phyloP scores from a whole-genome alignment of 92 coral and sea anemone species.

The Zoanthus sansibaricus region DNA sequence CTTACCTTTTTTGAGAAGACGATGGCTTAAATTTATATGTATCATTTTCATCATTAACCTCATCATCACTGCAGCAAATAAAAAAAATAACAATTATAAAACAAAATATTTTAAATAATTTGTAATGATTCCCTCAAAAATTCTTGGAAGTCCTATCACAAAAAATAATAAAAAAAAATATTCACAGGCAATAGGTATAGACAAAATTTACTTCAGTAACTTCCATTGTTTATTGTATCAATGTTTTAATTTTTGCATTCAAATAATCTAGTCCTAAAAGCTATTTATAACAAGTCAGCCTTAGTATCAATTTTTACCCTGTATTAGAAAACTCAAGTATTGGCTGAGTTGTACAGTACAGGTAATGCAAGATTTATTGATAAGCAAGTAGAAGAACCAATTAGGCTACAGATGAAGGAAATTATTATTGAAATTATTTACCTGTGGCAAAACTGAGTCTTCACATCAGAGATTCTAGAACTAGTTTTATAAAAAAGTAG shows the following conservation, averaged over 20 bases:
- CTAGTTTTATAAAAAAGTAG: constrained; percentile 19
- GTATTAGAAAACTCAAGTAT: background rate
- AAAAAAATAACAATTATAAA: background rate
- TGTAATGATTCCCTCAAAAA: constrained; percentile 3
- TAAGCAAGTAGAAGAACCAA: constrained; percentile 4
- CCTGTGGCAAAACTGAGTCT: constrained; percentile 22
- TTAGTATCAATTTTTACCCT: background rate
- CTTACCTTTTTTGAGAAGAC: constrained; percentile 11
- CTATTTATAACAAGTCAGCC: constrained; percentile 4
- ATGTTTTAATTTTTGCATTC: background rate
- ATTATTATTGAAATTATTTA: constrained; percentile 17
- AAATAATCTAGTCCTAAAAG: background rate
- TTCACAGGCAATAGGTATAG: constrained; percentile 1
- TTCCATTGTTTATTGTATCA: constrained; percentile 2
- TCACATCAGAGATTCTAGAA: constrained; percentile 7
- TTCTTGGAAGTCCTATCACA: background rate
- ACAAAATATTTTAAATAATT: background rate
- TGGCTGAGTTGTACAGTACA: constrained; percentile 2
- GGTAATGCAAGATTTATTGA: background rate
- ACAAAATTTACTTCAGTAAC: constrained; percentile 2
- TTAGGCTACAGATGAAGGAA: constrained; percentile 1
- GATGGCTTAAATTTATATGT: background rate
- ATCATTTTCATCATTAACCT: constrained; percentile 6
- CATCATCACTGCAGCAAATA: constrained; percentile 15
- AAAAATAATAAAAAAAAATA: no score